Percentiles rank a stretch among this genome's conserved stretches.
Conservation (phyloP, 1,140 invertebrate genomes). For the Ceratosolen fusciceps region DNA sequence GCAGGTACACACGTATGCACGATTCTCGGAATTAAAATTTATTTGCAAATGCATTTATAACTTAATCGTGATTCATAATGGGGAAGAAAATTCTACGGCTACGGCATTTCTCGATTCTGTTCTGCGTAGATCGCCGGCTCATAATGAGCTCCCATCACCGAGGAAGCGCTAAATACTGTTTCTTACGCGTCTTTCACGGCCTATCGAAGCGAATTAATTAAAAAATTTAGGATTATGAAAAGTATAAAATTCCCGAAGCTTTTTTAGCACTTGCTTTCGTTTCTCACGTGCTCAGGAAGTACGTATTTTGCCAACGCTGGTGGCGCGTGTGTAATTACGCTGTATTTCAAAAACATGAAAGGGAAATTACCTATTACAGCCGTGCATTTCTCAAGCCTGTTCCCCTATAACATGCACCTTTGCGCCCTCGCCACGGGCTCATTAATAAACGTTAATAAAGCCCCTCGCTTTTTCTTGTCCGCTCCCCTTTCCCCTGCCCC, state of each 20-base stretch:
- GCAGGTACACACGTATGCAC: too few relatives aligned
- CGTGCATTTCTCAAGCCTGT: constrained; percentile 55
- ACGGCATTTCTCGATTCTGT: not conserved
- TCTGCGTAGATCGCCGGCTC: not conserved
- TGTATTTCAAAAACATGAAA: constrained; percentile 63
- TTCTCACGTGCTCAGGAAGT: constrained; percentile 56
- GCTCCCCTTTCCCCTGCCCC: too few relatives aligned
- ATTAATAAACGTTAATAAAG: constrained; percentile 45
- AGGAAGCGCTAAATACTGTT: not conserved
- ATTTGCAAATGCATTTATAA: not conserved
- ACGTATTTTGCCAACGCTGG: constrained; percentile 55
- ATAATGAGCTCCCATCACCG: not conserved
- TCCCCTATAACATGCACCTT: constrained; percentile 37
- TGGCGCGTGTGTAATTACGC: constrained; percentile 60
- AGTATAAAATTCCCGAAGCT: not conserved
- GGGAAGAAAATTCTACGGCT: not conserved
- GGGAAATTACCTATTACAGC: constrained; percentile 62
- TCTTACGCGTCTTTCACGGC: not conserved
- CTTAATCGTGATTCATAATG: not conserved
- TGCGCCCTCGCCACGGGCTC: constrained; percentile 15
- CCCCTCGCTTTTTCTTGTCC: constrained; percentile 27
- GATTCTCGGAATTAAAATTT: too few relatives aligned
- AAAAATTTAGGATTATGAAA: not conserved
- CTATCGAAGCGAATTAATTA: not conserved
- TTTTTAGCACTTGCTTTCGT: constrained; percentile 15